Evolutionary conservation across 2,888 invertebrate species (phyloP), one percentile per base, ranked within the genome.

Genomic region (Tetragonisca angustula): DNA sequence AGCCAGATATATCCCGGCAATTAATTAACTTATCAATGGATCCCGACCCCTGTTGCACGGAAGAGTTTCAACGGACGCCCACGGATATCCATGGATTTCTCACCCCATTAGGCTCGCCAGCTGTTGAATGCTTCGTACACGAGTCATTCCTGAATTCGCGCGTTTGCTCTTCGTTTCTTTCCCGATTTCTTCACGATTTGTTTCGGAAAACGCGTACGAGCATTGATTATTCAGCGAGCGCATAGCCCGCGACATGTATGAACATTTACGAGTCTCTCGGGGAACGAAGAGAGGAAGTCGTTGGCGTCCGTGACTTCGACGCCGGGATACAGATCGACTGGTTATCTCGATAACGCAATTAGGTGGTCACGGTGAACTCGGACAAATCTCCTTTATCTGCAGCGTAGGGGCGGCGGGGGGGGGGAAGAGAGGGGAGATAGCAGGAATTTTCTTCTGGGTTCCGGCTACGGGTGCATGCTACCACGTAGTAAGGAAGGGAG

Each of bases 341-440:
- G 90, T 92, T 93, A 92, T 93, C 93, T 90, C 89, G 87, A 89
- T 92, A 93, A 92, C 91, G 91, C 94, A 94, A 94, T 94, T 94
- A 94, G 93, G 92, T 90, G 91, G 87, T 87, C 88, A 84, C 86
- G 85, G 89, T 78, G 82, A 32, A 77, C 82, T 83, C 87, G 87
- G 86, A 93, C 93, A 93, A 93, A 93, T 93, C 91, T 91, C 91
- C 91, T 91, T 93, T 93, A 93, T 93, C 93, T 93, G 80, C 62
- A 74, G 67, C 43, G 43, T 9, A 43, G 43, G 9, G 9, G 27
- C 27, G 27, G 27, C 27, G 43, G 43, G 36, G 4, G 32, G 36
- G 36, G 5, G 87, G 89, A 79, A 62, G 54, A 86, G 27, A 27
- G 88, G 86, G 32, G 2, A 90, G 91, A 90, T 84, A 81, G 87